phyloP scores from a whole-genome alignment of 2,113 vertebrate species.

The Holacanthus passer region DNA sequence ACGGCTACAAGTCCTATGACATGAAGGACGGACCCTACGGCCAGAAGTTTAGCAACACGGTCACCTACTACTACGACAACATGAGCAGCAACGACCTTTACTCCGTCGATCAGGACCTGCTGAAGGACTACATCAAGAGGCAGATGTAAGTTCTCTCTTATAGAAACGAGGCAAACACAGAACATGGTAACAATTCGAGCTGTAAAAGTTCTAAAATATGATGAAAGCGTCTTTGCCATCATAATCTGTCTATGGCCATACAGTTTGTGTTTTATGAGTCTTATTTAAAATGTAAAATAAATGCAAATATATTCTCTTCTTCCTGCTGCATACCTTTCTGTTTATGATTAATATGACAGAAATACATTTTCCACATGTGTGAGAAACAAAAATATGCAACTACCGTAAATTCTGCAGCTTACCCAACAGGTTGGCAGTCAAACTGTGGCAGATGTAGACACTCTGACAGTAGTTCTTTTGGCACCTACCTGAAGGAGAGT shows the following conservation, averaged over 20 bases:
- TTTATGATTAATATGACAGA: too few relatives aligned
- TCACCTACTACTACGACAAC: slow-evolving; percentile 98
- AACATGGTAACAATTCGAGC: too few relatives aligned
- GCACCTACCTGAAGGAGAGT: not conserved
- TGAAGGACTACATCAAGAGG: slow-evolving; percentile 98
- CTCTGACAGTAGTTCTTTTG: not conserved
- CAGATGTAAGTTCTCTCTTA: slow-evolving; percentile 91
- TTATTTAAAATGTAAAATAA: not conserved
- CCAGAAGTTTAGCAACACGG: slow-evolving; percentile 92
- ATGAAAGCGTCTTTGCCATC: too few relatives aligned
- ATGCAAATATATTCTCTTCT: not conserved
- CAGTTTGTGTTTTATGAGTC: not conserved
- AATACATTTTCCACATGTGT: not conserved
- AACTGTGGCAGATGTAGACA: not conserved
- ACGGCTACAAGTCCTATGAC: slow-evolving; percentile 92
- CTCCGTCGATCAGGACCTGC: slow-evolving; percentile 93
- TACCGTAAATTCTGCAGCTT: too few relatives aligned
- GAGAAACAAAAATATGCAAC: not conserved
- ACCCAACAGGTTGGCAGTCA: not conserved
- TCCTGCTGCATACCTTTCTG: too few relatives aligned
- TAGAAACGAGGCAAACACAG: not conserved
- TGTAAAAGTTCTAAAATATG: too few relatives aligned
- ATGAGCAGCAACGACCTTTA: slow-evolving; percentile 96
- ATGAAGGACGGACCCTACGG: slow-evolving; percentile 88
- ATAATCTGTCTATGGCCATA: too few relatives aligned